Evolutionary conservation across 2,888 invertebrate species (phyloP).

Genomic region (Pelosia muscerda): DNA sequence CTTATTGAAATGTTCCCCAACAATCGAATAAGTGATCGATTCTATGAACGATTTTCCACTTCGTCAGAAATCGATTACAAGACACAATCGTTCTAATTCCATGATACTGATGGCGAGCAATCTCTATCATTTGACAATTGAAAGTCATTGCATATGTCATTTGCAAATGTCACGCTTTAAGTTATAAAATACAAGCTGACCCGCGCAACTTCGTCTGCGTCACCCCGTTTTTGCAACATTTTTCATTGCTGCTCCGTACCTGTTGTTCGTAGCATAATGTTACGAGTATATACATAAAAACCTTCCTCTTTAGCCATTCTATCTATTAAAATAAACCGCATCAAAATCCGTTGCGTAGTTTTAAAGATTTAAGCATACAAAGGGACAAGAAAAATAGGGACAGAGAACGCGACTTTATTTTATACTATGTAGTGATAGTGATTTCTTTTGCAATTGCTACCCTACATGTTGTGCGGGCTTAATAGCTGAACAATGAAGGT

Average conservation of each 20-base stretch:
- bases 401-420: too few relatives aligned
- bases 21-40: background rate
- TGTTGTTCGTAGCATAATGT: too few relatives aligned
- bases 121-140: slow-evolving; percentile 40
- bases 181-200: slow-evolving; percentile 5
- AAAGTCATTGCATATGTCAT: slow-evolving; percentile 28
- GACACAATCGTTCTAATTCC: slow-evolving; percentile 29
- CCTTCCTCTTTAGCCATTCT: too few relatives aligned
- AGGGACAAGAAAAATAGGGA: too few relatives aligned
- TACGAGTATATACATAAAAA: too few relatives aligned
- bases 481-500: background rate
- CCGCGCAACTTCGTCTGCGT: too few relatives aligned
- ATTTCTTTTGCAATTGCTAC: slow-evolving; percentile 15
- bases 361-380: too few relatives aligned
- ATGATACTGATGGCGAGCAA: slow-evolving; percentile 14
- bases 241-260: too few relatives aligned
- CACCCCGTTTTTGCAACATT: too few relatives aligned
- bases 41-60: slow-evolving; percentile 9
- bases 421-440: too few relatives aligned
- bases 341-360: too few relatives aligned
- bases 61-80: slow-evolving; percentile 22
- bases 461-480: background rate
- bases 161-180: slow-evolving; percentile 35
- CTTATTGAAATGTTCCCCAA: background rate
- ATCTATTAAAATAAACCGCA: too few relatives aligned